Evolutionary conservation across 2,888 invertebrate species (phyloP), one percentile per base, ranked within the genome.

Genomic region (Zhengitettix transpicula): DNA sequence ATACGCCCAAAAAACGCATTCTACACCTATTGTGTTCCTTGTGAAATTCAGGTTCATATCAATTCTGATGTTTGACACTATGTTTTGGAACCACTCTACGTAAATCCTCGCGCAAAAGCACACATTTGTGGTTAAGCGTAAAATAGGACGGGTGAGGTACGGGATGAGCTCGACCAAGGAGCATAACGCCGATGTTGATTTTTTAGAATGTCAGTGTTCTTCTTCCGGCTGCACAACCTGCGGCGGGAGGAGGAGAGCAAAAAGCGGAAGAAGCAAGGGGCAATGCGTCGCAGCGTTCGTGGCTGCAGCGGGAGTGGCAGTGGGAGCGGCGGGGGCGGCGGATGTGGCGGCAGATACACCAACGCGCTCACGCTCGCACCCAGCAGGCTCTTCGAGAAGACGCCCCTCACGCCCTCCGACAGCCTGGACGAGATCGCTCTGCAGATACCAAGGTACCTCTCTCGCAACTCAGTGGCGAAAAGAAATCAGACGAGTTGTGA

Each of bases 191-290:
- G 28, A 28, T 28, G 28, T 28, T 28, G 16, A 55, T 54, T 28
- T 52, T 41, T 47, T 57, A 61, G 61, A 78, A 91, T 91, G 91
- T 91, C 91, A 81, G 84, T 92, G 82, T 92, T 91, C 83, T 92
- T 92, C 87, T 92, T 92, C 78, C 91, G 92, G 69, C 84, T 91
- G 74, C 92, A 89, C 83, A 90, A 89, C 78, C 82, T 88, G 73
- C 89, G 85, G 75, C 84, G 91, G 65, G 87, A 87, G 73, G 87
- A 87, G 77, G 89, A 89, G 75, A 81, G 80, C 70, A 82, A 83
- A 72, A 80, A 82, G 66, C 82, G 82, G 71, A 81, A 79, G 70
- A 65, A 68, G 66, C 77, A 81, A 72, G 54, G 65, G 65, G 55
- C 72, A 71, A 47, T 47, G 61, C 68, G 65, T 42, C 64, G 56